Evolutionary conservation across 2,113 vertebrate genomes (phyloP).

Genomic region (Microtus oregoni): DNA sequence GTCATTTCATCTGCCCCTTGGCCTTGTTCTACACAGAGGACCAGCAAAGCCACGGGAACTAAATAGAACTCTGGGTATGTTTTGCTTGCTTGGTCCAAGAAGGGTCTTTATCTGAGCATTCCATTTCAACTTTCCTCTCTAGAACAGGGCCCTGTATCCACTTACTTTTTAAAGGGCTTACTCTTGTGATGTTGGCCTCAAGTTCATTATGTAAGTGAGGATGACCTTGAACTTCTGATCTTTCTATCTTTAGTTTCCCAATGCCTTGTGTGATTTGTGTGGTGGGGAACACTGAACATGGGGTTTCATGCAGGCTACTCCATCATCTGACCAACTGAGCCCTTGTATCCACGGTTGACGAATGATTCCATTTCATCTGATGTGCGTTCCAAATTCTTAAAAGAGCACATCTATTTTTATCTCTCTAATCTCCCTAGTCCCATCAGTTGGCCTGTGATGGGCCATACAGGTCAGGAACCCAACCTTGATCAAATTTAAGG

Average conservation of each 20-base stretch:
- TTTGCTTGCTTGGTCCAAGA: neutral
- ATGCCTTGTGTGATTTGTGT: neutral
- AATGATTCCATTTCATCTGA: neutral
- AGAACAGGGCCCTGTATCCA: neutral
- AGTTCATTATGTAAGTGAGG: neutral
- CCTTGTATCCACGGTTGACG: neutral
- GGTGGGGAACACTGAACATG: neutral
- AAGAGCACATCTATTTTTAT: conserved; percentile 15
- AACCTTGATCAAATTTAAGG: neutral
- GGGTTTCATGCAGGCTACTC: neutral
- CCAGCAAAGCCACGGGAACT: neutral
- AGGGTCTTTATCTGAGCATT: neutral
- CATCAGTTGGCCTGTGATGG: neutral
- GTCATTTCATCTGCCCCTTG: neutral
- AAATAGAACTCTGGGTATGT: neutral
- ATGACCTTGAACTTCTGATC: neutral
- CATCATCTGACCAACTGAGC: neutral
- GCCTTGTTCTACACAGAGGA: neutral
- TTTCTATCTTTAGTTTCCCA: neutral
- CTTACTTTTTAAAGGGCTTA: neutral
- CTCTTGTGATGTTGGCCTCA: neutral
- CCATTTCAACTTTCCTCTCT: neutral
- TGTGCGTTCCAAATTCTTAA: conserved; percentile 7
- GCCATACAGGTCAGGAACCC: neutral
- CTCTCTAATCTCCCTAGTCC: neutral